Evolutionary conservation across 2,113 vertebrate species (phyloP).

Genomic region (Rana temporaria): DNA sequence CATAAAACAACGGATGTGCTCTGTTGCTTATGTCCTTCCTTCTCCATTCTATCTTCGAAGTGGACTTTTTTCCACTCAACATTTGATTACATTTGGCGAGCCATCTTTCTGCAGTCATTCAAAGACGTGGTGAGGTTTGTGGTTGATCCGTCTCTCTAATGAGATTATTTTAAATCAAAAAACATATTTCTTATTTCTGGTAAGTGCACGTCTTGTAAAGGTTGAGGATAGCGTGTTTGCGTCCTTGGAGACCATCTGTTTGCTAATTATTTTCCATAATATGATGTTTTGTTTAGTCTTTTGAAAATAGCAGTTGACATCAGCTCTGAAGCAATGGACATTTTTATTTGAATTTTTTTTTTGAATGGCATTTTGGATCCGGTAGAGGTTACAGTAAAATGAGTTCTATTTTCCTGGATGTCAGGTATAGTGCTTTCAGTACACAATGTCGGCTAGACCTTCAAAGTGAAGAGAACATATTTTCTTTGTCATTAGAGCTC

Average conservation of each 20-base stretch:
- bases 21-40: neutral
- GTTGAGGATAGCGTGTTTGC: neutral
- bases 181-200: conserved; percentile 24
- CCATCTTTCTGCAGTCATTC: neutral
- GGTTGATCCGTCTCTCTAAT: neutral
- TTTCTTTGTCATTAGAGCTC: conserved; percentile 1
- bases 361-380: conserved; percentile 26
- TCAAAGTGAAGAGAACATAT: neutral
- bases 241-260: conserved; percentile 10
- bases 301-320: conserved; percentile 40
- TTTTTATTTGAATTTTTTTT: conserved; percentile 19
- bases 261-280: conserved; percentile 42
- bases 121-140: neutral
- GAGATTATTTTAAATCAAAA: conserved; percentile 19
- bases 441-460: conserved; percentile 40
- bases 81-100: conserved; percentile 5
- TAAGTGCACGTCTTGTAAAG: conserved; percentile 44
- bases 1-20: conserved; percentile 37
- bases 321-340: neutral
- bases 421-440: conserved; percentile 7
- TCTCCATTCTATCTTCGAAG: neutral
- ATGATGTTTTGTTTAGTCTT: conserved; percentile 24
- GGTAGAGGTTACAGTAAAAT: conserved; percentile 32
- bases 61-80: neutral
- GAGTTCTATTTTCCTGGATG: conserved; percentile 39